These are phyloP conservation scores for Plemyria rubiginata DNA, from an alignment of 2,888 invertebrate genomes.

Conservation along the genomic window DNA sequence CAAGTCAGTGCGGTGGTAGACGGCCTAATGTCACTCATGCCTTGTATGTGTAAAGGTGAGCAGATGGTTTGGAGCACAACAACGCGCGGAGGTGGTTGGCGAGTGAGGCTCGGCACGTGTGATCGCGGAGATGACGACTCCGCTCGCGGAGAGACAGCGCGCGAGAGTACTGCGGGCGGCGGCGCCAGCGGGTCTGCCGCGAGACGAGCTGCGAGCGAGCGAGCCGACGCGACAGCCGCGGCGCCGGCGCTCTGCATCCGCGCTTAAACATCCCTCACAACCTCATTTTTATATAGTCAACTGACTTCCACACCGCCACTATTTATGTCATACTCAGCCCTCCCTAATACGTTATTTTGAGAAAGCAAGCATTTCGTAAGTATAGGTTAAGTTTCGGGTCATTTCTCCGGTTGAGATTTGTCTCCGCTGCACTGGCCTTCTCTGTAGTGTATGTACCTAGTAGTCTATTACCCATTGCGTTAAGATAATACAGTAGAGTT, in stretches of 20 bases:
- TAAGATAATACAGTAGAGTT: too few species aligned
- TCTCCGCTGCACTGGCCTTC: slow-evolving; percentile 60
- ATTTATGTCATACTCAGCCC: slow-evolving; percentile 81
- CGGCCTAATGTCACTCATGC: slow-evolving; percentile 61
- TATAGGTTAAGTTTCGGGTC: slow-evolving; percentile 67
- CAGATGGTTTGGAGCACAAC: slow-evolving; percentile 34
- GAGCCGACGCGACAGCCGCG: slow-evolving; percentile 65
- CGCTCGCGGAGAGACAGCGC: slow-evolving; percentile 36
- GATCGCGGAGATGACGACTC: slow-evolving; percentile 42
- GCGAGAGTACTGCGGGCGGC: slow-evolving; percentile 52
- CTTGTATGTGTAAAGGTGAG: slow-evolving; percentile 46
- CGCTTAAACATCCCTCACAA: slow-evolving; percentile 70
- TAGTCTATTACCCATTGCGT: not conserved
- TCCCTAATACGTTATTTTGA: slow-evolving; percentile 81
- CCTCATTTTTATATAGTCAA: slow-evolving; percentile 83
- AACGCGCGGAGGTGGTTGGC: slow-evolving; percentile 26
- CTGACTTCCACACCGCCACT: slow-evolving; percentile 82
- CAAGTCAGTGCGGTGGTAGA: slow-evolving; percentile 55
- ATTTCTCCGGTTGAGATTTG: slow-evolving; percentile 60
- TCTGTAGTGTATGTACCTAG: slow-evolving; percentile 43
- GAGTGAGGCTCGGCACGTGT: slow-evolving; percentile 44
- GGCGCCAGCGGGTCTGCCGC: slow-evolving; percentile 76
- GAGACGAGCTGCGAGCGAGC: slow-evolving; percentile 58
- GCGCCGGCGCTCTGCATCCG: slow-evolving; percentile 79
- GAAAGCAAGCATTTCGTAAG: slow-evolving; percentile 74